These are phyloP conservation scores for Colossoma macropomum DNA, from an alignment of 2,113 vertebrate species.

Conservation along the genomic window DNA sequence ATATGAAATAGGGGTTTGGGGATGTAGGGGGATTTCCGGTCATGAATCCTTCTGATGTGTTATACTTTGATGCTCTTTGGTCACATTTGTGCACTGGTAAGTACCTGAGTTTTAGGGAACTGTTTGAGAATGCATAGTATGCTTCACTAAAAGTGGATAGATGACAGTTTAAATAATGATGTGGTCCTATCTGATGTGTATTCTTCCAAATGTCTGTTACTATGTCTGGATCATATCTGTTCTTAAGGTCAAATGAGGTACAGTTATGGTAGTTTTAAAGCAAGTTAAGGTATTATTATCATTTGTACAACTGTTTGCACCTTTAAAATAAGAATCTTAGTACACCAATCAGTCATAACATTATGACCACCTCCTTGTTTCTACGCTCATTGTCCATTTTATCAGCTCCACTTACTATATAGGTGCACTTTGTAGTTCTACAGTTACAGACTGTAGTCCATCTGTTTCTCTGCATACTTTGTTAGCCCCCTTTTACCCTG, in stretches of 20 bases:
- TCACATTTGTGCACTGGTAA: neutral
- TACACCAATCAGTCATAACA: too few relatives aligned
- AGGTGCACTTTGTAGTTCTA: too few relatives aligned
- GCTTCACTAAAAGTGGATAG: neutral
- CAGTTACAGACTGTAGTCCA: too few relatives aligned
- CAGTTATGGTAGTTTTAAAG: neutral
- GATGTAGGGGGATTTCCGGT: neutral
- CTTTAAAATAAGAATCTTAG: neutral
- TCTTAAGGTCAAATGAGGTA: neutral
- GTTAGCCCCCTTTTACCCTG: too few relatives aligned
- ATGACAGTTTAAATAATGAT: neutral
- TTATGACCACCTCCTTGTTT: too few relatives aligned
- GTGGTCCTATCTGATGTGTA: neutral
- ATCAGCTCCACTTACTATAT: too few relatives aligned
- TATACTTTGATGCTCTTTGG: slow-evolving; percentile 19
- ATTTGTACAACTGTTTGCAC: neutral
- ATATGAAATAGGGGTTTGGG: neutral
- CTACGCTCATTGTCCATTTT: too few relatives aligned
- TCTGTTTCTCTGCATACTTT: too few relatives aligned
- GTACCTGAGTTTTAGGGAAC: slow-evolving; percentile 6
- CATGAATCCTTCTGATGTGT: slow-evolving; percentile 2
- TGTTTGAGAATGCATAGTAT: slow-evolving; percentile 5
- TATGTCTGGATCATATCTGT: neutral
- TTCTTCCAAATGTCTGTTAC: neutral
- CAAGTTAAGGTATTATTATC: neutral